Conservation (phyloP, 1,140 invertebrate genomes). For the Copidosoma floridanum region DNA sequence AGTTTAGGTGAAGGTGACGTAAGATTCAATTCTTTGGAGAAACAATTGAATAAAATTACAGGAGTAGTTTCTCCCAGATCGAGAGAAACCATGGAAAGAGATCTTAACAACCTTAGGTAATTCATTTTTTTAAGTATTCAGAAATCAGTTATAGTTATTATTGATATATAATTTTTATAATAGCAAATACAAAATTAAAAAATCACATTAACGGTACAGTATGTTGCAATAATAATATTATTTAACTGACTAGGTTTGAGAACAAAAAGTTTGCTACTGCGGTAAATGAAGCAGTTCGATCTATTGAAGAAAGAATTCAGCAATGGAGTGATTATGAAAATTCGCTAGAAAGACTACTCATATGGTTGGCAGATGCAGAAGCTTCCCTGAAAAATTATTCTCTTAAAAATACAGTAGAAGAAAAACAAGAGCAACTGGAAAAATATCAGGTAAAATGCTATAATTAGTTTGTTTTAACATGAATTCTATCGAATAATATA, state of each 20-base stretch:
- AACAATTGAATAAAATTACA: constrained; percentile 67
- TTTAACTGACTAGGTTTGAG: constrained; percentile 71
- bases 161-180: no score
- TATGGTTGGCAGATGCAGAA: constrained; percentile 86
- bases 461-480: no score
- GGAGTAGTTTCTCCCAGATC: constrained; percentile 69
- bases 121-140: constrained; percentile 32
- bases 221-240: no score
- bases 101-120: constrained; percentile 71
- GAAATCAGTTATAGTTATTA: background rate
- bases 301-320: constrained; percentile 78
- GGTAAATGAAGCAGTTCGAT: constrained; percentile 72
- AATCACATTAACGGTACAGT: no score
- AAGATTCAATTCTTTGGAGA: constrained; percentile 68
- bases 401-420: constrained; percentile 79
- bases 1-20: constrained; percentile 71
- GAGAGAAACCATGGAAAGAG: constrained; percentile 78
- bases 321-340: constrained; percentile 91
- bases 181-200: no score
- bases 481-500: no score
- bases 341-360: constrained; percentile 76
- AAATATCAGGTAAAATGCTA: constrained; percentile 82
- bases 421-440: constrained; percentile 86
- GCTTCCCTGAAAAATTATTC: constrained; percentile 82
- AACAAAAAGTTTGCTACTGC: constrained; percentile 79